Percentiles rank a stretch among this genome's conserved stretches.
These are phyloP conservation scores for Ectemnius continuus DNA, from an alignment of 2,888 invertebrate genomes.

Conservation along the genomic window DNA sequence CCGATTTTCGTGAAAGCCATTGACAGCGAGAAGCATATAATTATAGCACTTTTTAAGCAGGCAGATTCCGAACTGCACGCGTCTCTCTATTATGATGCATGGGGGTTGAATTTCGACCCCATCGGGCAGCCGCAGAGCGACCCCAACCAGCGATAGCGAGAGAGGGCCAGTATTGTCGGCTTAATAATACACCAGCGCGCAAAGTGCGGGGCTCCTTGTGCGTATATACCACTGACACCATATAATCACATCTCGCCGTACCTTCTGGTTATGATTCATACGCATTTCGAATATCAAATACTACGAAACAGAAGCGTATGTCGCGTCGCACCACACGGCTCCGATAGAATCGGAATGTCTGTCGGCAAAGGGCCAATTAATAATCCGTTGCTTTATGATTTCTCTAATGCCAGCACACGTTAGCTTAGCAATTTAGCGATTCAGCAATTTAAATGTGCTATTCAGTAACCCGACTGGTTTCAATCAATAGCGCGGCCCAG, in stretches of 20 bases:
- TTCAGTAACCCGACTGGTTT: neutral
- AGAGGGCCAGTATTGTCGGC: conserved; percentile 65
- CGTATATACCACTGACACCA: conserved; percentile 71
- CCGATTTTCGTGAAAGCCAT: conserved; percentile 40
- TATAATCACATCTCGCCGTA: conserved; percentile 72
- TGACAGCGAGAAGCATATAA: conserved; percentile 64
- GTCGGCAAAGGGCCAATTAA: too few relatives aligned
- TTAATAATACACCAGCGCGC: conserved; percentile 74
- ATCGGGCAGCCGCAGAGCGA: conserved; percentile 70
- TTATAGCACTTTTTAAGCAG: conserved; percentile 72
- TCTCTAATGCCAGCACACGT: too few relatives aligned
- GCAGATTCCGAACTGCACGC: conserved; percentile 69
- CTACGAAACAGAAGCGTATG: conserved; percentile 52
- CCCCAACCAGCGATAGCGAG: conserved; percentile 50
- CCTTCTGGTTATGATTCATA: conserved; percentile 68
- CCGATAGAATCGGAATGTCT: neutral
- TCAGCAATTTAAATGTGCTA: too few relatives aligned
- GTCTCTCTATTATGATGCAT: conserved; percentile 74
- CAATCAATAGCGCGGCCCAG: neutral
- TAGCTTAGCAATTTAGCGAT: too few relatives aligned
- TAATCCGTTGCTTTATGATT: too few relatives aligned
- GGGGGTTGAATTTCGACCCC: conserved; percentile 77
- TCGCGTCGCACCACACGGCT: conserved; percentile 16
- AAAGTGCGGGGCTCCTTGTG: conserved; percentile 67
- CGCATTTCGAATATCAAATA: conserved; percentile 64